Percentiles rank a stretch among this genome's conserved stretches.
phyloP scores from a whole-genome alignment of 2,888 invertebrate species.

The Melanotus villosus region DNA sequence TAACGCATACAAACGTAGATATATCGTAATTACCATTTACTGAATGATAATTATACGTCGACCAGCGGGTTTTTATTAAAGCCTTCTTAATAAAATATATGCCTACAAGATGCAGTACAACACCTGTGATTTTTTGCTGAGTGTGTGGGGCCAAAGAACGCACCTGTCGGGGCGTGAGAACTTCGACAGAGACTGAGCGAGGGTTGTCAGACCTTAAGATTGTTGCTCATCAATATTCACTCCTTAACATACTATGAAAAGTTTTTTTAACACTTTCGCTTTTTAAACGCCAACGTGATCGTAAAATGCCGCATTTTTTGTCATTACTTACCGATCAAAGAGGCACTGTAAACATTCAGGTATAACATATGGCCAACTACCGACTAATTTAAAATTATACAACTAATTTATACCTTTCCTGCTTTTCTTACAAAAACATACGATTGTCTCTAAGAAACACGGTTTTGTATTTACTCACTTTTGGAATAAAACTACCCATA shows the following conservation, averaged over 20 bases:
- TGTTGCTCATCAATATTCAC: constrained; percentile 14
- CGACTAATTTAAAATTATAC: too few relatives aligned
- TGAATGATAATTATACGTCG: constrained; percentile 4
- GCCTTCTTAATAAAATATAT: constrained; percentile 25
- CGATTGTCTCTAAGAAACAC: too few relatives aligned
- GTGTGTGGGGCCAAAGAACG: constrained; percentile 49
- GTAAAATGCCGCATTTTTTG: background rate
- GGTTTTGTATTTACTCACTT: too few relatives aligned
- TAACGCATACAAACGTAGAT: background rate
- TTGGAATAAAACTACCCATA: too few relatives aligned
- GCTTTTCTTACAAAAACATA: too few relatives aligned
- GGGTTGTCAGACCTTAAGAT: constrained; percentile 30
- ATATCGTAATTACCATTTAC: background rate
- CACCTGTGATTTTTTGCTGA: constrained; percentile 44
- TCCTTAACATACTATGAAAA: background rate
- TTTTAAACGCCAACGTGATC: background rate
- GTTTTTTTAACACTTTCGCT: constrained; percentile 5
- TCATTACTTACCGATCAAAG: background rate
- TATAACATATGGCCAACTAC: background rate
- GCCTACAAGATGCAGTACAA: constrained; percentile 23
- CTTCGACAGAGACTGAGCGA: constrained; percentile 26
- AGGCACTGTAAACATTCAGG: background rate
- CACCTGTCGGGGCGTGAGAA: constrained; percentile 54
- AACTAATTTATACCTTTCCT: too few relatives aligned
- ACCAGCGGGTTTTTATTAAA: background rate